Conservation (phyloP, 2,797 vertebrate species). For the Anniella stebbinsi region DNA sequence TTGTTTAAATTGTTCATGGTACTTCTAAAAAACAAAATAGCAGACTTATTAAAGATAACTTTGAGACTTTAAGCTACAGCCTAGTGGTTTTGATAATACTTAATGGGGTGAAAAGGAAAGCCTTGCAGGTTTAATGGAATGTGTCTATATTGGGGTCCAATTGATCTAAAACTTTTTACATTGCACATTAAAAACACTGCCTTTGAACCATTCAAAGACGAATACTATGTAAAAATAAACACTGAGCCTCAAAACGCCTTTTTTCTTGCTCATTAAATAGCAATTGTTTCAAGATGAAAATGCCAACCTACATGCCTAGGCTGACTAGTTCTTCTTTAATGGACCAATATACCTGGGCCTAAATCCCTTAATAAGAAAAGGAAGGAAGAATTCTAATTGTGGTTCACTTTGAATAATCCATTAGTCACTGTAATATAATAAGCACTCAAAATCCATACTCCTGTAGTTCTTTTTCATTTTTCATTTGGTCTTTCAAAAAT, state of each 20-base stretch:
- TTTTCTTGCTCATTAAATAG: conserved; percentile 66
- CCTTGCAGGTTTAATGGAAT: conserved; percentile 74
- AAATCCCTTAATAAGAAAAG: conserved; percentile 47
- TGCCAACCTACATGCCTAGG: conserved; percentile 30
- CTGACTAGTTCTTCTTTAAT: conserved; percentile 27
- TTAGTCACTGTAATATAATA: not conserved
- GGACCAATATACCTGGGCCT: conserved; percentile 33
- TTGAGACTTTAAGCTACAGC: conserved; percentile 67
- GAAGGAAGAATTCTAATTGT: conserved; percentile 7
- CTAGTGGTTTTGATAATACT: conserved; percentile 75
- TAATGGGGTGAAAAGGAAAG: conserved; percentile 73
- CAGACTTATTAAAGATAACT: conserved; percentile 63
- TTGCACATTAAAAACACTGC: conserved; percentile 64
- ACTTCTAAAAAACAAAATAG: conserved; percentile 65
- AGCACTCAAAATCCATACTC: not conserved
- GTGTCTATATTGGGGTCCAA: conserved; percentile 65
- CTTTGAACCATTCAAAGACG: conserved; percentile 56
- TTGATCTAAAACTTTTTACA: conserved; percentile 70
- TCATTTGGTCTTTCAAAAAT: not conserved
- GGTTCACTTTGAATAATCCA: not conserved
- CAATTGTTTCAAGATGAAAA: conserved; percentile 56
- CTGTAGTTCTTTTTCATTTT: not conserved
- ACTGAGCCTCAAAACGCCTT: conserved; percentile 48
- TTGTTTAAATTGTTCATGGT: conserved; percentile 59
- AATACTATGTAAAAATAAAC: conserved; percentile 61